Evolutionary conservation across 1,140 invertebrate species (phyloP), one percentile per base, ranked within the genome.

Genomic region (Drosophila pachea): DNA sequence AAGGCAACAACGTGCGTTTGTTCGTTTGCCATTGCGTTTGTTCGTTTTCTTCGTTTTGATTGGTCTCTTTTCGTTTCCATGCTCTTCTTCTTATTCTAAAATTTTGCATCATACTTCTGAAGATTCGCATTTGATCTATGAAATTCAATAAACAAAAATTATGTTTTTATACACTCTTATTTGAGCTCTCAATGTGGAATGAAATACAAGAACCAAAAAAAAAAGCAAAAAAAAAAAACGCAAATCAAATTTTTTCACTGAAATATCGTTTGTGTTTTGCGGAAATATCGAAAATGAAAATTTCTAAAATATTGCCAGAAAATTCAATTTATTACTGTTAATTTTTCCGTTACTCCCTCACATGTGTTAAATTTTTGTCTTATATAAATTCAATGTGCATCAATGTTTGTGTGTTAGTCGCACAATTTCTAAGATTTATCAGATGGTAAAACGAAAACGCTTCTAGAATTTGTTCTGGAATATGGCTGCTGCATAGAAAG

Each of bases 181-280:
- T 67, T 67, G 75, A 52, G 49, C 65, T 76, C 76, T 82, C 16
- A 79, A 84, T 84, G 79, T 84, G 79, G 79, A 84, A 84, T 84
- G 79, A 29, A 47, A 82, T 68, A 22, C 22, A 22, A 22, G 22
- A 22, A 22, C 22, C 22, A 22, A 22, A 22, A 22, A 22, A 22
- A 22, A 22, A 22, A 22, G 22, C 22, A 22, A n/a, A n/a, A n/a
- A n/a, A n/a, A n/a, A n/a, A n/a, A n/a, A n/a, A n/a, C n/a, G n/a
- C 56, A 59, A 63, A 35, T 49, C 63, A 45, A 8, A 59, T 59
- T 40, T 29, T 38, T 35, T 38, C 29, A 58, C 67, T 9, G 52
- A 40, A 49, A 12, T 40, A 45, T 54, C 36, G 56, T 71, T 63
- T 78, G 47, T 76, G 52, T 70, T 71, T 58, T 48, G 58, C 32